phyloP scores from a whole-genome alignment of 2,797 vertebrate species.

The Poecile montanus region DNA sequence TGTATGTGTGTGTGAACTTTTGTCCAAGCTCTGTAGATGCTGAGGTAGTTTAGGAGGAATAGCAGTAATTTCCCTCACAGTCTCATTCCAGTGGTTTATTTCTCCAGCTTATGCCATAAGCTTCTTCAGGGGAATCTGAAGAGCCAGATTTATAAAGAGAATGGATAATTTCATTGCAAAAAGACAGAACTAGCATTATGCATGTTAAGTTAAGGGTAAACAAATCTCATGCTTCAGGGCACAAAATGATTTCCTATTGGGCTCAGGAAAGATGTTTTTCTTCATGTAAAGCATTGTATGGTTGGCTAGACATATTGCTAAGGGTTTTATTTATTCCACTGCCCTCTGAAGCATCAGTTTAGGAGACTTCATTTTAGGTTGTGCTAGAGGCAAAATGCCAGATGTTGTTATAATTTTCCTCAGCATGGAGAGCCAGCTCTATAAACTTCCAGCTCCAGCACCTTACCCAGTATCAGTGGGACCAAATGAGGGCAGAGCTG shows the following conservation, averaged over 20 bases:
- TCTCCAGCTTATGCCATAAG: constrained; percentile 1
- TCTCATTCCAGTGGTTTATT: constrained; percentile 39
- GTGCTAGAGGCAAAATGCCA: constrained; percentile 43
- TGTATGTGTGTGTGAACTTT: neutral
- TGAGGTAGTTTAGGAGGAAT: neutral
- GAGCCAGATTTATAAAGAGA: constrained; percentile 18
- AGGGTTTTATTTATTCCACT: constrained; percentile 54
- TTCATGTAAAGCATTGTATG: constrained; percentile 37
- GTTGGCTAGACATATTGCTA: constrained; percentile 45
- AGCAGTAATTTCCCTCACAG: constrained; percentile 13
- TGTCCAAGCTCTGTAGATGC: neutral
- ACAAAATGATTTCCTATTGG: constrained; percentile 66
- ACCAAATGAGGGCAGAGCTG: neutral
- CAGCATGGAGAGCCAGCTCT: neutral
- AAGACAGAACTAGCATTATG: constrained; percentile 57
- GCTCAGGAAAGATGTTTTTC: constrained; percentile 61
- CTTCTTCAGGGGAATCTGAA: constrained; percentile 26
- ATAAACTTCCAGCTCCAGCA: neutral
- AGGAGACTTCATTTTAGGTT: neutral
- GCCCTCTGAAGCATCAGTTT: constrained; percentile 59
- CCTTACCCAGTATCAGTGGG: neutral
- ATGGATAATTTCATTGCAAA: constrained; percentile 40
- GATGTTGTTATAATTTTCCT: neutral
- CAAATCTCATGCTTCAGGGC: constrained; percentile 60
- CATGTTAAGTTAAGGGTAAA: constrained; percentile 63